Percentiles rank a stretch among this genome's conserved stretches.
phyloP scores from a whole-genome alignment of 2,888 invertebrate genomes.

The Spodoptera littoralis region DNA sequence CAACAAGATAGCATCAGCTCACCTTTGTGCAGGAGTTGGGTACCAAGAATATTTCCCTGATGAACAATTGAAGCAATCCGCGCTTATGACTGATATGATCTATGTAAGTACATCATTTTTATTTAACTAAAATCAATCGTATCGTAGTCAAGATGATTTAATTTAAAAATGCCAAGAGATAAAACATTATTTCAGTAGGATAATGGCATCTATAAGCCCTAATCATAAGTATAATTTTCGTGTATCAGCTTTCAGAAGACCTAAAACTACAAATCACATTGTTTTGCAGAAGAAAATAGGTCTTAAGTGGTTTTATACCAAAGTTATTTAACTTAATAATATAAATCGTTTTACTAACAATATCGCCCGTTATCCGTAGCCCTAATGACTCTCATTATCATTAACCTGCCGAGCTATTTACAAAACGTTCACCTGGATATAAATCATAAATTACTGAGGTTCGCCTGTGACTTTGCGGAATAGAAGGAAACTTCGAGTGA shows the following conservation, averaged over 20 bases:
- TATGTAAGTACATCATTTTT: conserved; percentile 67
- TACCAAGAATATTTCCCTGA: conserved; percentile 71
- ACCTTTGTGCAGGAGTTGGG: conserved; percentile 77
- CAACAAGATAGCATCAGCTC: conserved; percentile 72
- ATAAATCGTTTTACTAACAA: too few relatives aligned
- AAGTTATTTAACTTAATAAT: too few relatives aligned
- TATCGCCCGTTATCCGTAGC: conserved; percentile 9
- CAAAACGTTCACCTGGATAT: conserved; percentile 20
- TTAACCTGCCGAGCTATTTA: conserved; percentile 8
- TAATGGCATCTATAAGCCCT: too few relatives aligned
- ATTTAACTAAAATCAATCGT: not conserved
- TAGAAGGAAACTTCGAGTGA: too few relatives aligned
- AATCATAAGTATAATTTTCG: too few relatives aligned
- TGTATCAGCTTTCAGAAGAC: not conserved
- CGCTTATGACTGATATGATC: conserved; percentile 63
- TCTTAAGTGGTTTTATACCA: too few relatives aligned
- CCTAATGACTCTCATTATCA: conserved; percentile 34
- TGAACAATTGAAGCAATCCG: conserved; percentile 42
- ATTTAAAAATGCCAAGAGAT: too few relatives aligned
- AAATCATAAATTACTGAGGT: conserved; percentile 28
- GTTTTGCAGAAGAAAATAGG: too few relatives aligned
- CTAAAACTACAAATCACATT: too few relatives aligned
- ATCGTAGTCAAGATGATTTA: not conserved
- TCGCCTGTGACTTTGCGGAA: conserved; percentile 1
- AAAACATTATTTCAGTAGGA: too few relatives aligned